Evolutionary conservation across 37 sponge, comb jelly and placozoan species (phyloP), one percentile per base, ranked within the genome.

Genomic region (Theonella swinhoei): DNA sequence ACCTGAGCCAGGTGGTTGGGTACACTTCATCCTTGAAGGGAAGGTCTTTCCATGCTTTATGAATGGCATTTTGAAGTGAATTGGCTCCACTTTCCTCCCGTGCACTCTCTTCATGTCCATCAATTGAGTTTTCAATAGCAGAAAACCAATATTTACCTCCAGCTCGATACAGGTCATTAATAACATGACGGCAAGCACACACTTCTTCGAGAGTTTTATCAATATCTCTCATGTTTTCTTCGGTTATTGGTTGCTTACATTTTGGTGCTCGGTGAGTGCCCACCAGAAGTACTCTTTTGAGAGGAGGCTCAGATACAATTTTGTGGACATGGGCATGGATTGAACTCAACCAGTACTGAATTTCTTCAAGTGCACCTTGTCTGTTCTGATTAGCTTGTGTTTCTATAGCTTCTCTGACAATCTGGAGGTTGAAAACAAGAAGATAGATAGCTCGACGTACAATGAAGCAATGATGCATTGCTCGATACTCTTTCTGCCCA

Each of bases 401-500:
- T 28, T 75, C 25, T 24, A 25, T 0, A 37, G 30, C 11, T 5
- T 58, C 33, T 4, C 60, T 39, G n/a, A 75, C 54, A 28, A 14
- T 32, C 39, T 25, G 75, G 3, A 72, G 7, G 66, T 91, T 86
- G 75, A 75, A 86, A 1, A 86, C 87, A 9, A 86, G 70, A 4
- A 86, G 2, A 69, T 85, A 91, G 38, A 91, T 64, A 28, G 91
- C 69, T 35, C 83, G 77, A 23, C 80, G 82, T 28, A 82, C 77
- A 60, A 91, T 86, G 73, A 91, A 91, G 79, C 91, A 91, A 36
- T 85, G 91, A 39, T 91, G 91, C 91, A 91, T 91, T 68, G 91
- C 82, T 5, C 82, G 77, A 47, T 91, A 91, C 39, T 69, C 64
- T 22, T 86, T 81, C 64, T 91, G 91, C 2, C 91, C 91, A 20